Evolutionary conservation across 2,797 vertebrate species (phyloP), one percentile per base, ranked within the genome.

Genomic region (Dicrostonyx torquatus): DNA sequence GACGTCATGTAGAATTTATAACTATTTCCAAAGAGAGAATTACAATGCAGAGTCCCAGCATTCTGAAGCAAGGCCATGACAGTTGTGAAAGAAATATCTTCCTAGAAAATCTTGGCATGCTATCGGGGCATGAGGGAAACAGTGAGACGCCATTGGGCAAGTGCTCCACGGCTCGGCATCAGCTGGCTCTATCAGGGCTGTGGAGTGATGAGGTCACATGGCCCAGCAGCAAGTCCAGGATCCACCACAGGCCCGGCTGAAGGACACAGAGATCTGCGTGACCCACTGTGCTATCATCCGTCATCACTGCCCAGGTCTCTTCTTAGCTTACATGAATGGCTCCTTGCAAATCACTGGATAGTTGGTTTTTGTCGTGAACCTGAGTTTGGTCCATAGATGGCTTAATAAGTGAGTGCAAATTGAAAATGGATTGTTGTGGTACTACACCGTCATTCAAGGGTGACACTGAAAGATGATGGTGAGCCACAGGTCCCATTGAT

Each of bases 51-150:
- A 58, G 55, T 40, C 62, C 40, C 86, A 60, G 66, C 4, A 4
- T 14, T 87, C 84, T 73, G 72, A 68, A 87, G 55, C 34, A 40
- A 76, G 85, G 76, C 50, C 82, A 73, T 7, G 53, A 37, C 82
- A 50, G 78, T 62, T 60, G 86, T 40, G 29, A 53, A 88, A 72
- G n/a, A 66, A 78, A 53, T 72, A 31, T 58, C 83, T 64, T 88
- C 87, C 64, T 48, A 82, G 89, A 94, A 89, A 88, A 55, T 53
- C 75, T 43, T 60, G 73, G 82, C 53, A n/a, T 45, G 34, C 40
- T 31, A 1, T 24, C 58, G 31, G 43, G 29, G 89, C 89, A 55
- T 73, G 53, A 40, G 2, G 64, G 86, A 94, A 72, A 77, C 48
- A 66, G 9, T 48, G 78, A 9, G 20, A 58, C 76, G 79, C 66